Conservation (phyloP, 1,140 invertebrate genomes). For the Hyles vespertilio region DNA sequence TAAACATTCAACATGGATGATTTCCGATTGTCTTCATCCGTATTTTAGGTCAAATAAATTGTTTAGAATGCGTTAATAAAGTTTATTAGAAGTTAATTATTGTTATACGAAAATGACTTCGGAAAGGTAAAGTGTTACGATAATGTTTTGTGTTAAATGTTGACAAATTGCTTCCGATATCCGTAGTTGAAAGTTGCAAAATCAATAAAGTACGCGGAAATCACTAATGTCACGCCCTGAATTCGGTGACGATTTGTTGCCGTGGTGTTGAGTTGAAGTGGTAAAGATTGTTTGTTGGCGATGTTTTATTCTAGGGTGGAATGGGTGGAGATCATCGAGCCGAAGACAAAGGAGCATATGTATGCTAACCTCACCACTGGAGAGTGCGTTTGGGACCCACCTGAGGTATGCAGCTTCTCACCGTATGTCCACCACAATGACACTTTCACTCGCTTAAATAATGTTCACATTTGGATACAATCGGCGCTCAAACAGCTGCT, state of each 20-base stretch:
- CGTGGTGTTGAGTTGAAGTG: slow-evolving; percentile 35
- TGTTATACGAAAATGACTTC: slow-evolving; percentile 56
- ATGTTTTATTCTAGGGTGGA: slow-evolving; percentile 85
- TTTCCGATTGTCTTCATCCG: slow-evolving; percentile 49
- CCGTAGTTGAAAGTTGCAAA: slow-evolving; percentile 67
- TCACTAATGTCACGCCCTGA: slow-evolving; percentile 73
- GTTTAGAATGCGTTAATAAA: slow-evolving; percentile 51
- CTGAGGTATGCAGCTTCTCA: slow-evolving; percentile 74
- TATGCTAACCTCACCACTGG: slow-evolving; percentile 98
- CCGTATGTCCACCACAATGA: no score
- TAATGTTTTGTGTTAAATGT: slow-evolving; percentile 23
- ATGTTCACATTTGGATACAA: no score
- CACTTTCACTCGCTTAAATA: no score
- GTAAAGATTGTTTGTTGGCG: slow-evolving; percentile 32
- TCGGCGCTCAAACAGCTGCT: no score
- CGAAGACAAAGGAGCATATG: slow-evolving; percentile 98
- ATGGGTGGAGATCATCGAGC: slow-evolving; percentile 99
- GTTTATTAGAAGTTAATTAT: slow-evolving; percentile 25
- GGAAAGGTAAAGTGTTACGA: slow-evolving; percentile 55
- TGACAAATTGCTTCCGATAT: slow-evolving; percentile 52
- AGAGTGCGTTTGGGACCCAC: slow-evolving; percentile 98
- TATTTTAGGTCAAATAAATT: slow-evolving; percentile 60
- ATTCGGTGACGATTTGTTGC: slow-evolving; percentile 45
- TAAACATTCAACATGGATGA: slow-evolving; percentile 73
- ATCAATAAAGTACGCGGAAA: slow-evolving; percentile 74